Evolutionary conservation across 2,797 vertebrate species (phyloP), one percentile per base, ranked within the genome.

Genomic region (Ciconia nigra): DNA sequence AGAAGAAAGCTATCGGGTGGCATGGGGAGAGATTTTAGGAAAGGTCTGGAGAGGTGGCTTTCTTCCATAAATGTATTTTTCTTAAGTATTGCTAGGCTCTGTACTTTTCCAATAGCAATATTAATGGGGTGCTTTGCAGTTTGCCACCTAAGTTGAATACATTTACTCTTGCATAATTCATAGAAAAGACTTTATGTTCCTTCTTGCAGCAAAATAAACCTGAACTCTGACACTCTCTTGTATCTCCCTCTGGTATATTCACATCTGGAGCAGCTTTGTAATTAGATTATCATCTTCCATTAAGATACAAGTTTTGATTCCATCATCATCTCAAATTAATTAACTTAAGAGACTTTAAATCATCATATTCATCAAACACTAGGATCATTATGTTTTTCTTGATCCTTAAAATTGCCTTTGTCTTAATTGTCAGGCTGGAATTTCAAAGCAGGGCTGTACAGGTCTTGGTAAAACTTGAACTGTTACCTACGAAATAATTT

Each of bases 331-430:
- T 59, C 41, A 66, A 83, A 95, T 87, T 95, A 96, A 94, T 92
- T 90, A 80, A 89, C 52, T 89, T 80, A 87, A 79, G 76, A 96
- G 72, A 71, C 31, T 82, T 90, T 69, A 69, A 93, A 84, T 94
- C 26, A 55, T 81, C 19, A 33, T 58, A 71, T 81, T 92, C 61
- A 65, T 87, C 46, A 86, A 63, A 89, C 25, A 78, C 35, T 62
- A 54, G 33, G 65, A 90, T 89, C 18, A 61, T 83, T 83, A 57
- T 86, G 33, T 62, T 81, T 78, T 86, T 51, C 58, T 93, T 88
- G 51, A 95, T 97, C 51, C 61, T 95, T 86, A 76, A 94, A 94
- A 90, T 82, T 86, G 35, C 35, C n/a, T 95, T 90, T 94, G 65
- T 95, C 79, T 95, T 96, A 73, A 83, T 82, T 62, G 26, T 58